Evolutionary conservation across 2,888 invertebrate species (phyloP).

Genomic region (Mylabris sibirica): DNA sequence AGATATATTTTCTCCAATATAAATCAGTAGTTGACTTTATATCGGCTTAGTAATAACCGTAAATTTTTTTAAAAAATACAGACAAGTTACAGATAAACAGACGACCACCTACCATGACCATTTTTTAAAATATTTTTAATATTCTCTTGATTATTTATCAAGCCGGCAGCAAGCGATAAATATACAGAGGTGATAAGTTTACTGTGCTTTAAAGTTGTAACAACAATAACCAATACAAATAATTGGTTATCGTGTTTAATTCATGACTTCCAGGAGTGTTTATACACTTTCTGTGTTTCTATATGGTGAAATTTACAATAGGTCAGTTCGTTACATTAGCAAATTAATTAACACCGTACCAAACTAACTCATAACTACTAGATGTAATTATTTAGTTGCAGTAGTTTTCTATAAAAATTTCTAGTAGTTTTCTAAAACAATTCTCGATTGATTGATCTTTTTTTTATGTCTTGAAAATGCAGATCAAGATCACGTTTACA

Average conservation of each 20-base stretch:
- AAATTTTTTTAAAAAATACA: conserved; percentile 10
- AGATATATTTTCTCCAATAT: not conserved
- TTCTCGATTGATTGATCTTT: too few species aligned
- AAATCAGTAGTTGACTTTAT: conserved; percentile 1
- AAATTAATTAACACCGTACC: not conserved
- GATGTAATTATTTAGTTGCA: not conserved
- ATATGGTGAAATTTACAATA: not conserved
- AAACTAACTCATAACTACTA: not conserved
- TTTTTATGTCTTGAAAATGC: not conserved
- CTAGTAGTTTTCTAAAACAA: too few species aligned
- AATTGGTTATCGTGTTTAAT: not conserved
- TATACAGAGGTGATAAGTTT: not conserved
- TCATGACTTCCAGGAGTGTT: not conserved
- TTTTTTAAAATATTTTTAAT: not conserved
- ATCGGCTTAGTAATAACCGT: not conserved
- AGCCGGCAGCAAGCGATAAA: not conserved
- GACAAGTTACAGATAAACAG: not conserved
- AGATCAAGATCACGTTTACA: not conserved
- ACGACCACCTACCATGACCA: not conserved
- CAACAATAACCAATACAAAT: not conserved
- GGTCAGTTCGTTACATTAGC: not conserved
- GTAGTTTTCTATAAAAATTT: too few species aligned
- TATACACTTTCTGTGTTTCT: not conserved
- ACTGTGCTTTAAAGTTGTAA: not conserved
- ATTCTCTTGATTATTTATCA: not conserved